Evolutionary conservation across 1,140 invertebrate species (phyloP), one percentile per base, ranked within the genome.

Genomic region (Brachionus calyciflorus): DNA sequence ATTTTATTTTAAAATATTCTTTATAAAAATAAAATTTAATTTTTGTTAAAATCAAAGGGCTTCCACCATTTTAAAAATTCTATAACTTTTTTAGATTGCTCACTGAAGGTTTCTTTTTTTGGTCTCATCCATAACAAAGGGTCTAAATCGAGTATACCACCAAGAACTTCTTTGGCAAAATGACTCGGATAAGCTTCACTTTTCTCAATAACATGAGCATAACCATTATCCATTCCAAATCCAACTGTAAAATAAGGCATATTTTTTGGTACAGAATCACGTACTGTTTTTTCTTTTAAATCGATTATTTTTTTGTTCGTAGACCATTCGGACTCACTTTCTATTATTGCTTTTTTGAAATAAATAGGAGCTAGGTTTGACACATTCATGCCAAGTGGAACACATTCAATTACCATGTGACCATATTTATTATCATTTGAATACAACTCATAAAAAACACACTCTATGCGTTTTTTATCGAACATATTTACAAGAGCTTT

Each of bases 201-300:
- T 85, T 98, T 92, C 86, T 98, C 96, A 81, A 98, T 95, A 0
- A 97, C 91, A 86, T 98, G 95, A 76, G 93, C 95, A 86, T 91
- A 98, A 2, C 96, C 96, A 46, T 89, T 88, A 60, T 93, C 89
- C 6, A 82, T 75, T 30, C 92, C 95, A 88, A 98, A 98, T 84
- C 93, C 90, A 0, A 98, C 91, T 86, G 89, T 89, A 85, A 98
- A 96, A 83, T 98, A 98, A 0, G 94, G 91, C 69, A 98, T 88
- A 4, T 92, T 93, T 86, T 95, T 96, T 7, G 95, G 96, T 76
- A 98, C 79, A 85, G 77, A 21, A 80, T 80, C 41, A 46, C 30
- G 46, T 33, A 63, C 17, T 44, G 24, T 65, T 41, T 53, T 21
- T 24, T 77, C 55, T 19, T 87, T 89, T 26, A 97, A 84, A 78